Percentiles rank a stretch among this genome's conserved stretches.
phyloP scores from a whole-genome alignment of 1,140 invertebrate species.

The Whitmania pigra region DNA sequence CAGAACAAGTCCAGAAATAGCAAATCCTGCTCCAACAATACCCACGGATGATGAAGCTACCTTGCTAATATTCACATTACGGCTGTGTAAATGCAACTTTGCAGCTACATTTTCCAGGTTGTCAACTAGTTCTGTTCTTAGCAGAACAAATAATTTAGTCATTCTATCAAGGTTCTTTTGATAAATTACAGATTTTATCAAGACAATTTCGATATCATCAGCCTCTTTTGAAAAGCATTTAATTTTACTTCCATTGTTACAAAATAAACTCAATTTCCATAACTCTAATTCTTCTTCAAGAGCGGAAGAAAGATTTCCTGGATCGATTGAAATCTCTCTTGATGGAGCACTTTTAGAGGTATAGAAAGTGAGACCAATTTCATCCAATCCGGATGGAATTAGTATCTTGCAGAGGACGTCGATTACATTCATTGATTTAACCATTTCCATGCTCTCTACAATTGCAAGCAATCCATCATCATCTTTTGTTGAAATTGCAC shows the following conservation, averaged over 20 bases:
- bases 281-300: too few species aligned
- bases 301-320: too few species aligned
- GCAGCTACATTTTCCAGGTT: background rate
- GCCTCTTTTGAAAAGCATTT: conserved; percentile 5
- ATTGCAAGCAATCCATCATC: too few species aligned
- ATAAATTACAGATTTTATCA: background rate
- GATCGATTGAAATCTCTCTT: too few species aligned
- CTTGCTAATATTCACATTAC: background rate
- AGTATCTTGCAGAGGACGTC: too few species aligned
- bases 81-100: background rate
- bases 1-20: background rate
- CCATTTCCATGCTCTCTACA: too few species aligned
- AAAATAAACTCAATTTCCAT: background rate
- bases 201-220: background rate
- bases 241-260: background rate
- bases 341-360: too few species aligned
- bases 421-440: too few species aligned
- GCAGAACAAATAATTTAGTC: background rate
- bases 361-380: too few species aligned
- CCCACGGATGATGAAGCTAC: background rate
- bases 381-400: too few species aligned
- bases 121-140: background rate
- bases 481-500: too few species aligned
- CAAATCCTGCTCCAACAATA: background rate
- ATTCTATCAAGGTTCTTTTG: too few species aligned